Base-by-base conservation (phyloP, 2,113 vertebrate genomes). In the Lonchura striata region DNA sequence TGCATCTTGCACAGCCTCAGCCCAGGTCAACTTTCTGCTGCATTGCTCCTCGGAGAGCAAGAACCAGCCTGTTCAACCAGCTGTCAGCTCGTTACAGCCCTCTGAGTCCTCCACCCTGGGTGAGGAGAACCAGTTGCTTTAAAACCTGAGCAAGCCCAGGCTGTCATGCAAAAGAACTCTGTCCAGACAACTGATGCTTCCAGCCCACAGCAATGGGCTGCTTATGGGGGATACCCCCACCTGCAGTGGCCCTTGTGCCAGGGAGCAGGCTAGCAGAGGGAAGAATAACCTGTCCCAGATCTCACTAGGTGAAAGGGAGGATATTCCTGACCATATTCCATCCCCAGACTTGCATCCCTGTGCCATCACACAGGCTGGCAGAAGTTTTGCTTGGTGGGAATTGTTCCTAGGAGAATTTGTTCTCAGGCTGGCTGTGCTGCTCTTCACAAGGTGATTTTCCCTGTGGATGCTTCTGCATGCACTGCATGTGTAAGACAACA, bases 31-130 rank as follows among this genome's bases (percentile, higher is more conserved):
- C 50, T 46, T 81, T 39, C 50, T 79, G 59, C 65, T 44, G 63
- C 0, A 0, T 22, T 63, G 44, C 37, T 81, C 21, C 46, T 80
- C 0, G 0, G 16, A n/a, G 64, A 49, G 49, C 59, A 65, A 56
- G 42, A 79, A 28, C 46, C 50, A 65, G 31, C 37, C 56, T n/a
- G 39, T 23, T 75, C 28, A n/a, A 25, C 35, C 39, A 63, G 56
- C n/a, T 56, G 37, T 6, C 1, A 3, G 30, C 52, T 89, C 46
- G 0, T 46, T 42, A 24, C 28, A 61, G 21, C 33, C 12, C n/a
- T 68, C 53, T 8, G 22, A 3, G 2, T 65, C 54, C 59, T 70
- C 61, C 74, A 39, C 18, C 25, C 19, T 75, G 33, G 17, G 8
- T 37, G 75, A 50, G 57, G 42, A 13, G 2, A 75, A 39, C 22